Conservation (phyloP, 2,797 vertebrate species). For the Nyctalus aviator region DNA sequence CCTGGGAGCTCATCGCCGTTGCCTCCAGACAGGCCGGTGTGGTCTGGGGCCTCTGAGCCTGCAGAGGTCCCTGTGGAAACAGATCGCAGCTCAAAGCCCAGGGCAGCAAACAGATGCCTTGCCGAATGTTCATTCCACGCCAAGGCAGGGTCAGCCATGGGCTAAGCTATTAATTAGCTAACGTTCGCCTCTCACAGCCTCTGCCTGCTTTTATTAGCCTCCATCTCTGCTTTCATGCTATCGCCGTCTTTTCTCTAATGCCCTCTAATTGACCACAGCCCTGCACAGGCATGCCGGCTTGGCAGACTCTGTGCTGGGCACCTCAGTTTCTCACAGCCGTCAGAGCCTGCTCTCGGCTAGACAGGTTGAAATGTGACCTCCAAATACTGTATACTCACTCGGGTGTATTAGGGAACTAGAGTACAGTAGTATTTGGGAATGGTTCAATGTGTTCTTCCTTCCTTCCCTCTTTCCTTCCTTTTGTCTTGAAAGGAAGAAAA, state of each 20-base stretch:
- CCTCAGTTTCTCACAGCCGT: not conserved
- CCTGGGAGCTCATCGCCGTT: not conserved
- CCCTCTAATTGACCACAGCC: not conserved
- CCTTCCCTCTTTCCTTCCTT: too few relatives aligned
- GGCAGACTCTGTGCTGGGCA: not conserved
- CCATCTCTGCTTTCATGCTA: constrained; percentile 1
- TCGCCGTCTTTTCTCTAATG: not conserved
- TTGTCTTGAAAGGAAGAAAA: not conserved
- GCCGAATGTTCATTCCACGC: not conserved
- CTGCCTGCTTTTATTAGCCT: constrained; percentile 5
- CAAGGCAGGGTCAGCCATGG: constrained; percentile 15
- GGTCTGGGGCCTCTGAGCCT: not conserved
- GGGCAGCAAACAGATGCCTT: constrained; percentile 39
- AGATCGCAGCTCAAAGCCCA: not conserved
- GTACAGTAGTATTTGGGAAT: not conserved
- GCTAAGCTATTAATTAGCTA: constrained; percentile 32
- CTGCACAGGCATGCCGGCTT: not conserved
- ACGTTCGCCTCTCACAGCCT: constrained; percentile 20
- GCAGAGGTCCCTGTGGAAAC: not conserved
- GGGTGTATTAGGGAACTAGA: not conserved
- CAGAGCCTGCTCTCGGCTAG: not conserved
- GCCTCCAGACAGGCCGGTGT: not conserved
- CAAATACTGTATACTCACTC: not conserved
- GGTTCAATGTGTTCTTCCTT: not conserved
- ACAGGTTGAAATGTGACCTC: not conserved